Conservation (phyloP, 2,797 vertebrate species). For the Nannoperca obscura region DNA sequence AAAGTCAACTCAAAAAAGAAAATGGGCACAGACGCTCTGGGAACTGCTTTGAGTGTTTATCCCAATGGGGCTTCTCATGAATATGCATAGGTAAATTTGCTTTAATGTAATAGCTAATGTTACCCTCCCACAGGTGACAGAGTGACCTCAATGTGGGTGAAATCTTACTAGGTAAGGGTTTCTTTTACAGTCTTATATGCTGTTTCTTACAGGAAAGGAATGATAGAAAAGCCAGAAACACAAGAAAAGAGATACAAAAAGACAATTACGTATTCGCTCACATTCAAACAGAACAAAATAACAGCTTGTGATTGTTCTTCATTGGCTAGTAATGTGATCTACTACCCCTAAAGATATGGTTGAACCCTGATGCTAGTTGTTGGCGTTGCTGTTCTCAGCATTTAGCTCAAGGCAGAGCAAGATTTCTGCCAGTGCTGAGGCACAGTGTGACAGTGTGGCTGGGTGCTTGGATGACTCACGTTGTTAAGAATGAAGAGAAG, state of each 20-base stretch:
- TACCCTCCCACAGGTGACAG: conserved; percentile 48
- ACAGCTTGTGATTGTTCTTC: conserved; percentile 25
- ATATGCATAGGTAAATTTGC: conserved; percentile 50
- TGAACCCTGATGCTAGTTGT: conserved; percentile 35
- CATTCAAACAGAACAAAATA: conserved; percentile 20
- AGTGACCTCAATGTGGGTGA: conserved; percentile 38
- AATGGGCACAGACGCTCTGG: conserved; percentile 19
- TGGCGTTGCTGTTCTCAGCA: conserved; percentile 28
- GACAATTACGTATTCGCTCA: conserved; percentile 14
- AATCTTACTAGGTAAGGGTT: neutral
- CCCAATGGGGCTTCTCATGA: conserved; percentile 37
- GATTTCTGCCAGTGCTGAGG: conserved; percentile 34
- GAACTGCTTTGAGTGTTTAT: conserved; percentile 45
- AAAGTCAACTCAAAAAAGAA: conserved; percentile 38
- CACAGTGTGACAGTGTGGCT: conserved; percentile 37
- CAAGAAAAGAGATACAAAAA: conserved; percentile 9
- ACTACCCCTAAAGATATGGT: conserved; percentile 10
- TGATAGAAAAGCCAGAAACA: neutral
- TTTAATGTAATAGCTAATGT: conserved; percentile 36
- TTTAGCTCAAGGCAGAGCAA: conserved; percentile 40
- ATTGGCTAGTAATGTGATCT: conserved; percentile 20
- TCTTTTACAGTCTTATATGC: neutral
- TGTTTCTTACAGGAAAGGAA: neutral
- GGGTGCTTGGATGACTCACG: conserved; percentile 50
- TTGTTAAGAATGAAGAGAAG: conserved; percentile 43